phyloP scores from a whole-genome alignment of 2,797 vertebrate genomes.

The Sphaeramia orbicularis region DNA sequence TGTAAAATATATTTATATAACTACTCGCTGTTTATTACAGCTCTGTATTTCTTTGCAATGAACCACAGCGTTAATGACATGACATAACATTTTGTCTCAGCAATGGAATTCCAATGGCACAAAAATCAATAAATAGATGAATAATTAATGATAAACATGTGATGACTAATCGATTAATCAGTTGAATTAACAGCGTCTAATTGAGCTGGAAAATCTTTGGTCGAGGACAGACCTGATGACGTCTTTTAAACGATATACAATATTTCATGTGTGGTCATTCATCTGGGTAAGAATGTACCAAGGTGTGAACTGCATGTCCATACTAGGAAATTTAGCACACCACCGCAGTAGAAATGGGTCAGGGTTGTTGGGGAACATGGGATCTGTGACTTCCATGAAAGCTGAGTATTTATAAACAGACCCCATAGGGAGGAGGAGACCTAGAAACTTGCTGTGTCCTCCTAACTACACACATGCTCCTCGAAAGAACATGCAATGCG shows the following conservation, averaged over 20 bases:
- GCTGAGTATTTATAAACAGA: constrained; percentile 85
- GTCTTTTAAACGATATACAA: constrained; percentile 3
- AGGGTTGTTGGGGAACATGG: constrained; percentile 84
- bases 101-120: too few relatives aligned
- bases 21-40: too few relatives aligned
- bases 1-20: too few relatives aligned
- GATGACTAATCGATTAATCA: too few relatives aligned
- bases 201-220: too few relatives aligned
- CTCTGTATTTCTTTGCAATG: too few relatives aligned
- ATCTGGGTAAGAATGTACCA: constrained; percentile 33
- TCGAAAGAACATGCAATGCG: constrained; percentile 58
- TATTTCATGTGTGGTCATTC: constrained; percentile 48
- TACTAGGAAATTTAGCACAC: constrained; percentile 69
- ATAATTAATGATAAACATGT: too few relatives aligned
- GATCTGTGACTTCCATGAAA: constrained; percentile 79
- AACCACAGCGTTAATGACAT: too few relatives aligned
- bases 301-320: constrained; percentile 54
- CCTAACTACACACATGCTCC: constrained; percentile 61
- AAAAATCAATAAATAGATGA: too few relatives aligned
- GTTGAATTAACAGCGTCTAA: too few relatives aligned
- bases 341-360: constrained; percentile 79
- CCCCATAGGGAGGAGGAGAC: constrained; percentile 78
- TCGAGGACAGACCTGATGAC: not conserved
- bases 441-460: constrained; percentile 78
- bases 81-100: too few relatives aligned